Evolutionary conservation across 2,888 invertebrate genomes (phyloP), one percentile per base, ranked within the genome.

Genomic region (Dichetophora obliterata): DNA sequence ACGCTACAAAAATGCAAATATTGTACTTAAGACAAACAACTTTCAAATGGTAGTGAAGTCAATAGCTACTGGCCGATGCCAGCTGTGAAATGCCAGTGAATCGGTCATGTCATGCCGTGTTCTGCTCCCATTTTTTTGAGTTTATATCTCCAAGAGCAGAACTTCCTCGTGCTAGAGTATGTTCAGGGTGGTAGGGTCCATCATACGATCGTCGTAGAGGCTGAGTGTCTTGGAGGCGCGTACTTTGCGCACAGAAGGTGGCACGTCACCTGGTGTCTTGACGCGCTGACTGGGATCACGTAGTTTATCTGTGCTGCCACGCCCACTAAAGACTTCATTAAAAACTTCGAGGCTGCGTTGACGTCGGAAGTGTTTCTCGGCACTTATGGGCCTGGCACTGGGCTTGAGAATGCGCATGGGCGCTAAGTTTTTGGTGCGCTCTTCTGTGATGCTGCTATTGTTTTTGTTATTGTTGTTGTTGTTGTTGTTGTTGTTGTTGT

Each of bases 171-270:
- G 89, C 87, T 90, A 90, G 84, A 90, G 89, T 73, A 88, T 87
- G 72, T 89, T 89, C 14, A 89, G 80, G 50, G 86, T 84, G 0
- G 89, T 87, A 61, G 89, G 88, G 78, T 89, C 89, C 96, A 97
- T 96, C 92, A 96, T 95, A 61, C 96, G 91, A 86, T 97, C 97
- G 84, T 96, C 96, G 84, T 96, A 96, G 24, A 97, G 90, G 65
- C 96, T 96, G 83, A 97, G 92, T 80, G 97, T 92, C 81, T 94
- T 93, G 61, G 93, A 92, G 1, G 93, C 93, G 79, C 93, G 91
- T 1, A 94, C 93, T 82, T 93, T 92, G 16, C 95, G 88, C 0
- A 95, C 94, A 0, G 95, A 95, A 0, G 94, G 93, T 0, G 95
- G 95, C 34, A 95, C 91, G 86, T 95, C 95, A 0, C 95, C 95